Conservation (phyloP, 2,888 invertebrate genomes). For the Chouioia cunea region DNA sequence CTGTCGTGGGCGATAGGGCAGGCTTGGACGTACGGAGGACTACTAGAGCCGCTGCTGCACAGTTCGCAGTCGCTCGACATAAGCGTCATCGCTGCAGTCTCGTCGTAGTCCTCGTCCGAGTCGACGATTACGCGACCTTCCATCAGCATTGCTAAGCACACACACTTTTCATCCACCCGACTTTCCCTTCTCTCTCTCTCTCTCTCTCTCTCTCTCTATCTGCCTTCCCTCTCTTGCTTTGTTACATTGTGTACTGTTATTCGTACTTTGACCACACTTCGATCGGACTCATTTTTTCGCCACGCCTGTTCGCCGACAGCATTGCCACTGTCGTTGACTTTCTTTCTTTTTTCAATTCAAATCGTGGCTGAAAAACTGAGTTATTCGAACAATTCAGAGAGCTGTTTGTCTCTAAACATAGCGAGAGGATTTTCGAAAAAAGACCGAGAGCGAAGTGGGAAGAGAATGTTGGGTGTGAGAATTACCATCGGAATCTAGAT, state of each 20-base stretch:
- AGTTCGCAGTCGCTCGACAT: not conserved
- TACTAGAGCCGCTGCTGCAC: not conserved
- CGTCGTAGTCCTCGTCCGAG: conserved; percentile 11
- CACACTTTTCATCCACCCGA: conserved; percentile 1
- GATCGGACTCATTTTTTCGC: no score
- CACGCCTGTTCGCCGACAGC: no score
- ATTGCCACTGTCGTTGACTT: no score
- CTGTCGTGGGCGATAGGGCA: conserved; percentile 61
- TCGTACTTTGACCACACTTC: no score
- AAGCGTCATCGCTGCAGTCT: conserved; percentile 4
- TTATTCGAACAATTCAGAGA: no score
- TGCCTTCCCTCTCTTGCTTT: not conserved
- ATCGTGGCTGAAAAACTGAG: no score
- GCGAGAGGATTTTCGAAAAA: no score
- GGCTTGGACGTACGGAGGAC: conserved; percentile 55
- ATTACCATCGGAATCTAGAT: conserved; percentile 54
- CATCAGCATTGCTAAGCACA: not conserved
- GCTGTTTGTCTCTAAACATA: no score
- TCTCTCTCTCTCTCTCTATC: not conserved
- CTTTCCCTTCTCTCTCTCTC: not conserved
- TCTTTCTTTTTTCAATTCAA: no score
- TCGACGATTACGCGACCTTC: not conserved
- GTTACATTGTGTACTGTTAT: no score
- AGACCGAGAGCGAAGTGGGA: conserved; percentile 7
- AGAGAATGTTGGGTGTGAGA: conserved; percentile 20